Percentiles rank a stretch among this genome's conserved stretches.
Evolutionary conservation across 1,140 invertebrate species (phyloP).

Genomic region (Probaryconus sp.): DNA sequence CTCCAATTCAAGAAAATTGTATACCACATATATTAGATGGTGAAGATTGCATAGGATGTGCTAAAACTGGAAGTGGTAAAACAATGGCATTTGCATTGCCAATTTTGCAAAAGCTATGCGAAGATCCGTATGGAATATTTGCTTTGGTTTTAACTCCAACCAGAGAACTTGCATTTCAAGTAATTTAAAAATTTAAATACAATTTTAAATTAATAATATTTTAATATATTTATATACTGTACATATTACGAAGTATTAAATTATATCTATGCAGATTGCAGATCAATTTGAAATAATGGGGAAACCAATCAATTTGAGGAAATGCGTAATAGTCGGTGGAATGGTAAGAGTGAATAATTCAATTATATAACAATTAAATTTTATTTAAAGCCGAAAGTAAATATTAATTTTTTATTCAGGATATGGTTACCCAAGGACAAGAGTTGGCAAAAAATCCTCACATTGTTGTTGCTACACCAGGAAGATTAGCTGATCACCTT

Average conservation of each 20-base stretch:
- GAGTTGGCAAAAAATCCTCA: constrained; percentile 93
- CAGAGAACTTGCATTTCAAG: constrained; percentile 94
- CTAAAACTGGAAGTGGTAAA: constrained; percentile 98
- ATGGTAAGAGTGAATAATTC: constrained; percentile 79
- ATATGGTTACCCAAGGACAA: constrained; percentile 93
- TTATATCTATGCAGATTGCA: constrained; percentile 84
- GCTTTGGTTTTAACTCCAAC: constrained; percentile 97
- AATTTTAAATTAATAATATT: constrained; percentile 1
- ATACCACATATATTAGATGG: constrained; percentile 90
- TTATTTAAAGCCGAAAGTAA: too few species aligned
- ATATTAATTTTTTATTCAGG: constrained; percentile 71
- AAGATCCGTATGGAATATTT: constrained; percentile 96
- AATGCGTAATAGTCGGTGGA: constrained; percentile 92
- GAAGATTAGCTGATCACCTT: constrained; percentile 92
- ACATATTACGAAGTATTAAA: too few species aligned
- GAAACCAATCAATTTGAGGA: constrained; percentile 90
- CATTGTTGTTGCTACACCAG: constrained; percentile 96
- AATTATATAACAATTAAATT: too few species aligned
- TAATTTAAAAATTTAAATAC: constrained; percentile 65
- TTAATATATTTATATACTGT: too few species aligned
- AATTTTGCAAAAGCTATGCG: constrained; percentile 92
- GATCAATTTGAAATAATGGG: constrained; percentile 95
- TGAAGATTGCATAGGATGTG: constrained; percentile 94
- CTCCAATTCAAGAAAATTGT: constrained; percentile 90
- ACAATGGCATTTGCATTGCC: constrained; percentile 98